A percentile compares a stretch with the other conserved stretches of the same genome.
phyloP scores from a whole-genome alignment of 2,113 vertebrate genomes.

The Cynopterus brachyotis region DNA sequence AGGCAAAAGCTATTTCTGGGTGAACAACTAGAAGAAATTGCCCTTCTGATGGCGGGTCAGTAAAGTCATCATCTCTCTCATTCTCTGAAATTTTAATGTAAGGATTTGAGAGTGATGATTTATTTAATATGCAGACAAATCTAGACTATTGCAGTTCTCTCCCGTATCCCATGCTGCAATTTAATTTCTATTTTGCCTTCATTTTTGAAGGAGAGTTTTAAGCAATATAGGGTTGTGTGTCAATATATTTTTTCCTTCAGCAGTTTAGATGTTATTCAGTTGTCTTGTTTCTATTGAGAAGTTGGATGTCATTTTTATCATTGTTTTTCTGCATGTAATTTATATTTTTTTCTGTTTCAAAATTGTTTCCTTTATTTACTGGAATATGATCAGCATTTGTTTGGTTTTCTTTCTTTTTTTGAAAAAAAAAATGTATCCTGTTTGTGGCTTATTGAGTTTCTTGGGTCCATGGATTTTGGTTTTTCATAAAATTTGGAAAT shows the following conservation, averaged over 20 bases:
- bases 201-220: background rate
- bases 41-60: background rate
- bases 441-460: background rate
- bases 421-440: background rate
- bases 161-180: background rate
- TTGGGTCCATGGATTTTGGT: background rate
- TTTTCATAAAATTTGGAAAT: background rate
- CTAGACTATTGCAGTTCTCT: slow-evolving; percentile 60
- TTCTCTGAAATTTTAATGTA: slow-evolving; percentile 91
- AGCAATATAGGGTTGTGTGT: background rate
- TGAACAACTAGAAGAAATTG: background rate
- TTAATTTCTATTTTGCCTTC: slow-evolving; percentile 4
- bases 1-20: background rate
- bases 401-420: background rate
- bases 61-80: slow-evolving; percentile 79
- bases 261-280: background rate
- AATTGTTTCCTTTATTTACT: background rate
- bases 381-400: background rate
- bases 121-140: slow-evolving; percentile 91
- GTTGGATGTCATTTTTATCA: background rate
- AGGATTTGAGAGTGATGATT: slow-evolving; percentile 93
- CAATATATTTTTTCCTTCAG: background rate
- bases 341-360: background rate
- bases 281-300: background rate
- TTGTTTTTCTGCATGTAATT: background rate